phyloP scores from a whole-genome alignment of 2,888 invertebrate genomes.

The Drosophila greeni region DNA sequence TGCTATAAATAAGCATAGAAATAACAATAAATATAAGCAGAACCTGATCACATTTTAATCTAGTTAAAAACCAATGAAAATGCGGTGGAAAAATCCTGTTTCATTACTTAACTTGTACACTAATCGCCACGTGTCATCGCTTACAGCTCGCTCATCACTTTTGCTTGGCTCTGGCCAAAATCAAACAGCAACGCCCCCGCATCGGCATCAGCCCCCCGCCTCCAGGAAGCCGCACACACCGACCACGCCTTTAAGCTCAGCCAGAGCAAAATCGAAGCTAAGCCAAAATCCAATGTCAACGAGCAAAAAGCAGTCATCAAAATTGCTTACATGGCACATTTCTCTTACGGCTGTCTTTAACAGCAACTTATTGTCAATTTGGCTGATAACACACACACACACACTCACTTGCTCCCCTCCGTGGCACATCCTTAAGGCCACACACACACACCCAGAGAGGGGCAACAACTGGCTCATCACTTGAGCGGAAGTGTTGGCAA shows the following conservation, averaged over 20 bases:
- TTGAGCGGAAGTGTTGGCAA: conserved; percentile 74
- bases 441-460: conserved; percentile 13
- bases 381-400: conserved; percentile 65
- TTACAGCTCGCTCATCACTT: conserved; percentile 42
- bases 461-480: conserved; percentile 72
- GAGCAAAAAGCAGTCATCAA: conserved; percentile 48
- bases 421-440: conserved; percentile 15
- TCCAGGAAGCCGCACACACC: not conserved
- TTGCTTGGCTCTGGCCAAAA: conserved; percentile 2
- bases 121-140: conserved; percentile 43
- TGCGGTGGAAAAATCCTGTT: conserved; percentile 3
- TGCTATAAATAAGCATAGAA: not conserved
- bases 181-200: conserved; percentile 3
- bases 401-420: conserved; percentile 40
- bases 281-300: conserved; percentile 50
- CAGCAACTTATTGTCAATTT: conserved; percentile 74
- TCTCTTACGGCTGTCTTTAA: conserved; percentile 69
- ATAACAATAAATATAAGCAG: not conserved
- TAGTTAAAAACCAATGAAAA: not conserved
- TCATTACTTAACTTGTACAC: conserved; percentile 22
- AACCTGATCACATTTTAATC: not conserved
- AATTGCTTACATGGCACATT: conserved; percentile 70
- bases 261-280: conserved; percentile 24
- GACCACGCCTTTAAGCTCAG: conserved; percentile 40
- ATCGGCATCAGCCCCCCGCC: conserved; percentile 1